Base-by-base conservation (phyloP, 2,888 invertebrate genomes). In the Polylopha cassiicola region DNA sequence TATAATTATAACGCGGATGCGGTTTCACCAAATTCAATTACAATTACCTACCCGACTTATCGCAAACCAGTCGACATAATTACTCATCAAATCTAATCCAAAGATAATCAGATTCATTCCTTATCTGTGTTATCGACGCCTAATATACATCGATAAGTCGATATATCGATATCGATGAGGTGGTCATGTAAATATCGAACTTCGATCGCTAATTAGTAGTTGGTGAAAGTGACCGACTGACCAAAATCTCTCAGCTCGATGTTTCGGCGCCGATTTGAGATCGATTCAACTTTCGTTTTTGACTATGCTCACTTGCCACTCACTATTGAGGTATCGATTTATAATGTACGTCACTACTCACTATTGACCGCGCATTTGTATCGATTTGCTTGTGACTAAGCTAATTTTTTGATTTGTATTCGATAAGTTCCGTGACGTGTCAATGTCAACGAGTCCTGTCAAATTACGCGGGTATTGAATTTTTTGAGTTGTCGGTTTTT, bases 241-340 rank as follows among this genome's bases (percentile, higher is more conserved):
- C 84, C 84, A 84, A 70, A 69, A 78, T 81, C 63, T 56, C 53
- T 56, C 61, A 50, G 57, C 62, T 54, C 71, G 72, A 77, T 76
- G 78, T 81, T 84, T 82, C 73, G 78, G 78, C 64, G 71, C 61
- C 69, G 76, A 82, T 80, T 84, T 77, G 79, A 82, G 80, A 81
- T 80, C 74, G 75, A 82, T 76, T 75, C 78, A 74, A 85, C 84
- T 85, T 85, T 85, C 84, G 84, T 80, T 85, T 85, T 82, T 84
- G 80, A 75, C 78, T 80, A 75, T 80, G 80, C 79, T 79, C 77
- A 71, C 78, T 73, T 65, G 65, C 69, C 72, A 58, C 64, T 78
- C 77, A 68, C 76, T 65, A 53, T 58, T 62, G 61, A 61, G 66
- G 63, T 60, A 58, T 61, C 67, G 73, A 78, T 79, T 79, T 76